Conservation (phyloP, 1,140 invertebrate species). For the Colletes gigas region DNA sequence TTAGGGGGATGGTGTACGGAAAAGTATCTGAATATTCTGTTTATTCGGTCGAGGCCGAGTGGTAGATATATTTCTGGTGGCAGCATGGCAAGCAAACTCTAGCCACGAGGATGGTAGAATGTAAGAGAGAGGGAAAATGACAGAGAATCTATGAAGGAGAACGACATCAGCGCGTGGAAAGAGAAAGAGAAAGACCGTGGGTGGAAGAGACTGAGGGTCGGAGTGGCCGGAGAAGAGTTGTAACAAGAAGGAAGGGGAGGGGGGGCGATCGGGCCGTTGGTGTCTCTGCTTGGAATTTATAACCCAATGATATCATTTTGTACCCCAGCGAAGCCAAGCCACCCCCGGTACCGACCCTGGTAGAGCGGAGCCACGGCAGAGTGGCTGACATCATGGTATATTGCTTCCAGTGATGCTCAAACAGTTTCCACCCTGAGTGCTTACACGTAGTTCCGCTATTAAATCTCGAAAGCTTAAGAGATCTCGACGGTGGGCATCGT, state of each 20-base stretch:
- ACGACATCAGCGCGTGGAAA: constrained; percentile 39
- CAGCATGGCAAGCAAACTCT: constrained; percentile 54
- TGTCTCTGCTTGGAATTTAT: constrained; percentile 80
- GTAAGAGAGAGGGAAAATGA: constrained; percentile 47
- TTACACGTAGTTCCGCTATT: constrained; percentile 55
- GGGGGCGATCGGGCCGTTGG: constrained; percentile 72
- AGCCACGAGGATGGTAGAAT: constrained; percentile 47
- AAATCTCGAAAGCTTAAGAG: constrained; percentile 70
- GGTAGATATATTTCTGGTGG: constrained; percentile 71
- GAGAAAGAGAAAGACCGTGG: constrained; percentile 50
- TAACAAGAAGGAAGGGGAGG: constrained; percentile 67
- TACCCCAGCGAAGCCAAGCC: constrained; percentile 75
- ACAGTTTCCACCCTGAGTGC: constrained; percentile 68
- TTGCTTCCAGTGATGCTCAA: constrained; percentile 77
- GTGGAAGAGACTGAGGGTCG: constrained; percentile 57
- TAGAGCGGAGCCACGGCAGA: constrained; percentile 69
- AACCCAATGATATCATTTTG: constrained; percentile 81
- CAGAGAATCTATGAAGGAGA: constrained; percentile 51
- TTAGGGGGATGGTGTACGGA: constrained; percentile 55
- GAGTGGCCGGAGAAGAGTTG: constrained; percentile 72
- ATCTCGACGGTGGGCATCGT: constrained; percentile 5
- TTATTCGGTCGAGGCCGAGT: constrained; percentile 72
- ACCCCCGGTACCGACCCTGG: constrained; percentile 65
- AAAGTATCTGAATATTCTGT: constrained; percentile 79
- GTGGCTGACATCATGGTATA: constrained; percentile 79